These are phyloP conservation scores for Brachypodius melanocephalos DNA, from an alignment of 2,113 vertebrate species.

Conservation along the genomic window DNA sequence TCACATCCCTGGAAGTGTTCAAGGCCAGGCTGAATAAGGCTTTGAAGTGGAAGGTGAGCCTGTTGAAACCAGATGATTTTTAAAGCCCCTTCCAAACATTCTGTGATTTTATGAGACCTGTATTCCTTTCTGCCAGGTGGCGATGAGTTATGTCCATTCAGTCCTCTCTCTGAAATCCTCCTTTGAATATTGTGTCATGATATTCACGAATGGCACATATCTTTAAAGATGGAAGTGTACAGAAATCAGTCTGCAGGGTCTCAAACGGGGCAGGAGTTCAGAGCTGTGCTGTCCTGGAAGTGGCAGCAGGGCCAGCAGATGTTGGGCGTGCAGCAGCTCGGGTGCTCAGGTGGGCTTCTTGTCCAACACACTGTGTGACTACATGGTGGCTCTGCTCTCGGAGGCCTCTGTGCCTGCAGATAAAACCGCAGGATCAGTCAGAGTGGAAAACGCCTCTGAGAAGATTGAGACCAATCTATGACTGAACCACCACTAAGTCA, in stretches of 20 bases:
- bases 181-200: accelerated
- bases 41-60: background rate
- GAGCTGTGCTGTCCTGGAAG: background rate
- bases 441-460: background rate
- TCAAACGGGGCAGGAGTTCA: accelerated
- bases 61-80: background rate
- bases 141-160: accelerated
- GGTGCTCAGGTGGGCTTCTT: background rate
- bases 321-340: accelerated
- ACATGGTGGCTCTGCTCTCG: background rate
- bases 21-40: background rate
- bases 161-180: background rate
- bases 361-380: accelerated
- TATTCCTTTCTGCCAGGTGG: background rate
- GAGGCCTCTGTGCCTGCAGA: background rate
- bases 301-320: accelerated
- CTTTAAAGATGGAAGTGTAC: background rate
- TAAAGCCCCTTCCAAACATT: background rate
- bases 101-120: accelerated
- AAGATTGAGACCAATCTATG: background rate
- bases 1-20: background rate
- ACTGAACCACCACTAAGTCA: accelerated
- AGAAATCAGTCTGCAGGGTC: background rate
- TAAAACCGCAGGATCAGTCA: background rate
- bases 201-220: accelerated